Conservation (phyloP, 2,113 vertebrate species). For the Cephalopholis sonnerati region DNA sequence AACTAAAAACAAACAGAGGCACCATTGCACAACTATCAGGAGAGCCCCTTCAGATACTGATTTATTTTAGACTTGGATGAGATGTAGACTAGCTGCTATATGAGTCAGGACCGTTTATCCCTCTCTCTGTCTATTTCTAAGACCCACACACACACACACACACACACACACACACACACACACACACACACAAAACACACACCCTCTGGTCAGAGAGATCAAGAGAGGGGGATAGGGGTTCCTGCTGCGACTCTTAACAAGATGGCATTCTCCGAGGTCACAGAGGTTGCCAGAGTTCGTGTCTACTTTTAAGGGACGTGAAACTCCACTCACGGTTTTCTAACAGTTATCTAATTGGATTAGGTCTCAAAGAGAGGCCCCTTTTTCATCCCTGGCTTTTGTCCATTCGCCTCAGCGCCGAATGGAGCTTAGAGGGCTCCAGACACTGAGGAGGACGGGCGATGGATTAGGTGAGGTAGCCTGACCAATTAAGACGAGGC, state of each 20-base stretch:
- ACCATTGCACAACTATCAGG: conserved; percentile 48
- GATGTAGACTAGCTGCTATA: conserved; percentile 34
- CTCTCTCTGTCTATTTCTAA: neutral
- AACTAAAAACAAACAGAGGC: conserved; percentile 75
- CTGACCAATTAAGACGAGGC: conserved; percentile 83
- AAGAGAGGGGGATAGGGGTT: conserved; percentile 51
- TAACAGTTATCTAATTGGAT: conserved; percentile 84
- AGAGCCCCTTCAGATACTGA: conserved; percentile 56
- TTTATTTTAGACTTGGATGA: conserved; percentile 35
- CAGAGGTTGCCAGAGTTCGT: conserved; percentile 68
- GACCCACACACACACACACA: conserved; percentile 24
- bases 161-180: conserved; percentile 26
- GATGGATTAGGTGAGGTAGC: conserved; percentile 78
- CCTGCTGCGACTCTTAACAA: conserved; percentile 71
- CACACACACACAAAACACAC: conserved; percentile 9
- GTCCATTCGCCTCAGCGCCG: conserved; percentile 56
- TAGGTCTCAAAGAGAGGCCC: conserved; percentile 76
- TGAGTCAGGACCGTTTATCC: conserved; percentile 16
- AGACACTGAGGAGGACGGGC: conserved; percentile 59
- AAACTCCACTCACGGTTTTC: conserved; percentile 76
- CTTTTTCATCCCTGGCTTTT: conserved; percentile 74
- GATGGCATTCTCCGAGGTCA: conserved; percentile 68
- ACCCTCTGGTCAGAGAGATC: conserved; percentile 54
- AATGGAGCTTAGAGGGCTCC: conserved; percentile 69
- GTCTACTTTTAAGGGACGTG: conserved; percentile 74